Base-by-base conservation (phyloP, 2,113 vertebrate species). In the Speoplatyrhinus poulsoni region DNA sequence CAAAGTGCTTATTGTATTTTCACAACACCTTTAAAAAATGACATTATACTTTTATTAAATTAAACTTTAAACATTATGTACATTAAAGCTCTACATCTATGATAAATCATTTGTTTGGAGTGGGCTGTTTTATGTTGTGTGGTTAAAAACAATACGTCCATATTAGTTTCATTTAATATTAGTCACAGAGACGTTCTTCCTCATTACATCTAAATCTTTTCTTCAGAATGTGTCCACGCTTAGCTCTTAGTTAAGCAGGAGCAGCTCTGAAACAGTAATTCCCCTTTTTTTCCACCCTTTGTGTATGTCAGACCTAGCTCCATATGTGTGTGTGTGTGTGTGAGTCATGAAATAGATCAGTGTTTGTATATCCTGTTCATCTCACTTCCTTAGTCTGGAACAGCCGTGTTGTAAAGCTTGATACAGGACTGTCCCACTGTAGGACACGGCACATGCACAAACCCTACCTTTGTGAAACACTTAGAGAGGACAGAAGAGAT, bases 321-420 rank as follows among this genome's bases (percentile, higher is more conserved):
- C 64, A 52, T 68, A 19, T 79, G 81, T 67, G 62, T 58, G 16
- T 26, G 26, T 26, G 26, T 26, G 26, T 57, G 17, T 58, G 61
- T 10, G 75, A 53, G 63, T 65, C 13, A 49, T 33, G 60, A 62
- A 76, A 4, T 53, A 63, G 13, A 52, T 17, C n/a, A 61, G 70
- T 76, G 79, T 80, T 77, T 79, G 77, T 71, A 60, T 59, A 73
- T 64, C 33, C 55, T 72, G 61, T 69, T 67, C 73, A 68, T 67
- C 70, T 69, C 48, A 48, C 61, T 76, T 76, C 73, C 71, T 77
- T 58, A 17, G 72, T 47, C 53, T 52, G 52, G 1, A 12, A 26
- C 26, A 26, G 64, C 70, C 59, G 70, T 76, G 74, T 58, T 3
- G 10, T 52, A 11, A 52, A 12, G 56, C 32, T 46, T 55, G 26